Evolutionary conservation across 2,797 vertebrate species (phyloP), one percentile per base, ranked within the genome.

Genomic region (Acropternis orthonyx): DNA sequence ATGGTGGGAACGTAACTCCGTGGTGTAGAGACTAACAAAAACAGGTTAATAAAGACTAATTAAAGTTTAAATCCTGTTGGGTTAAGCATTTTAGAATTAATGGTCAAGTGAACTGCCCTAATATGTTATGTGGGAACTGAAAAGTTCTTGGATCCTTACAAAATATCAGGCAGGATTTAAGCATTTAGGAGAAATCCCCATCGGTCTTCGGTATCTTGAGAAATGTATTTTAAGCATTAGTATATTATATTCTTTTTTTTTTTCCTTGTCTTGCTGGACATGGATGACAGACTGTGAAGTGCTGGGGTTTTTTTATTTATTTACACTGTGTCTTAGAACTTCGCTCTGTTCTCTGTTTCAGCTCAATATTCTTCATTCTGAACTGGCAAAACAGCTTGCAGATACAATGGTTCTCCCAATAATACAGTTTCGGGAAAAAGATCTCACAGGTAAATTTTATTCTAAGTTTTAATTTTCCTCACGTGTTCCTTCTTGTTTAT

Each of bases 351-450:
- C 44, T 97, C 41, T 96, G 44, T 97, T 98, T 90, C 98, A 99
- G 99, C 98, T 99, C 90, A 99, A 99, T 94, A 93, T 98, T 84
- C 98, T 99, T 80, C 99, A 99, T 94, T 98, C 98, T 27, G 98
- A 98, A 92, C 97, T 99, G 85, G 99, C 99, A 87, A 98, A 98
- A 88, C 99, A 99, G 97, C 98, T 99, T 97, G 99, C 99, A 18
- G 99, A 99, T 97, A 98, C 98, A 77, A 99, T 99, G 99, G 98
- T 99, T 87, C 99, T 99, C 91, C 99, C 99, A 67, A 98, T 99
- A 95, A 98, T 99, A 96, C 99, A 99, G 30, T 99, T 99, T 97
- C 97, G 99, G 95, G 99, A 99, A 97, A 99, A 99, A 93, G 99
- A 99, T 96, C 99, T 99, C 94, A 99, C 99, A 97, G 99, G 99